These are phyloP conservation scores for Malurus cyaneus DNA, from an alignment of 2,113 vertebrate genomes.

Conservation along the genomic window DNA sequence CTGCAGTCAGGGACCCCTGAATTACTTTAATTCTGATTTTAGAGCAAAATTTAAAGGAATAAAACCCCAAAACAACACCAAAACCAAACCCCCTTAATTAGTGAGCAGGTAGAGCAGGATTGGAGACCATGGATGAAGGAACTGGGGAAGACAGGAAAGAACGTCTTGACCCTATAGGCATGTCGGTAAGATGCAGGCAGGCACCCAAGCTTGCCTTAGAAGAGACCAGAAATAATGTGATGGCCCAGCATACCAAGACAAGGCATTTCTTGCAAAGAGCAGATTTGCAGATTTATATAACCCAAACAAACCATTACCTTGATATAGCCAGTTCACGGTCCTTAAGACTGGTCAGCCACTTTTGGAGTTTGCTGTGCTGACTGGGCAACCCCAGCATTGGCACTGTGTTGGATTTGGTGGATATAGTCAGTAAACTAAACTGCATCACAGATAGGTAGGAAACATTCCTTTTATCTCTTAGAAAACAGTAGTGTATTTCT, in stretches of 20 bases:
- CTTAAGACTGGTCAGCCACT: not conserved
- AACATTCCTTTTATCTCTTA: not conserved
- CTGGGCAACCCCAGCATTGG: not conserved
- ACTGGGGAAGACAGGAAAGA: not conserved
- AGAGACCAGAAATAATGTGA: not conserved
- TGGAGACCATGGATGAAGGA: not conserved
- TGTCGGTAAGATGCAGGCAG: not conserved
- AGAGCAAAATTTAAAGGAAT: not conserved
- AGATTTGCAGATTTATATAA: not conserved
- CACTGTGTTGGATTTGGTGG: not conserved
- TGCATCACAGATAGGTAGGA: not conserved
- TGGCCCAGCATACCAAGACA: not conserved
- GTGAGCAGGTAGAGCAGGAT: not conserved
- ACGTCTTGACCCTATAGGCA: fast-evolving
- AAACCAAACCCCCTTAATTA: fast-evolving
- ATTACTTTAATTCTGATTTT: not conserved
- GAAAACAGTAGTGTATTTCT: not conserved
- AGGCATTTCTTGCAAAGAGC: not conserved
- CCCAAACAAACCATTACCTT: not conserved
- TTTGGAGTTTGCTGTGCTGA: not conserved
- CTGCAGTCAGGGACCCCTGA: not conserved
- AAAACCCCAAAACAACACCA: fast-evolving
- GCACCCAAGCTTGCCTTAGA: not conserved
- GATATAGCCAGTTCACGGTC: not conserved
- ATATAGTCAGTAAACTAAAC: not conserved